phyloP scores from a whole-genome alignment of 2,888 invertebrate species.

The Loripinus fragilis region DNA sequence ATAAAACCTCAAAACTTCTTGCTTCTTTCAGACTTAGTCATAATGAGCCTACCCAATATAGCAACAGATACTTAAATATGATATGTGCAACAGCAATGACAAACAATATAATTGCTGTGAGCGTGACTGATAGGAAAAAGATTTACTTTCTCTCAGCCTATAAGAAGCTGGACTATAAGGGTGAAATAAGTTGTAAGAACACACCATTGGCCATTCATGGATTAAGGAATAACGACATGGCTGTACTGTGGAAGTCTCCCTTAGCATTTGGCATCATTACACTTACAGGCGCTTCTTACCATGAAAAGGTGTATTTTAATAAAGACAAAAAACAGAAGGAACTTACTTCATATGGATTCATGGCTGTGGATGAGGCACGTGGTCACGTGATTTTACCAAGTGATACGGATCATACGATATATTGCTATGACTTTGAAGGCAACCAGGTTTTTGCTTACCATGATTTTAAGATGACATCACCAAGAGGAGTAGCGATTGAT shows the following conservation, averaged over 20 bases:
- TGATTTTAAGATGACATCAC: too few species aligned
- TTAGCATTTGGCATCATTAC: conserved; percentile 13
- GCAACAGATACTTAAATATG: background rate
- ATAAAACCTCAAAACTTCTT: background rate
- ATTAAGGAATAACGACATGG: background rate
- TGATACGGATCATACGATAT: too few species aligned
- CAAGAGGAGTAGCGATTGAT: too few species aligned
- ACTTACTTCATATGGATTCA: too few species aligned
- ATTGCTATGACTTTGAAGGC: too few species aligned
- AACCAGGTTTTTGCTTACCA: too few species aligned
- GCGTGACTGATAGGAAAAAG: background rate
- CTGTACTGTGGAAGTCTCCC: conserved; percentile 4
- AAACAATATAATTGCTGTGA: background rate
- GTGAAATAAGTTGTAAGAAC: background rate
- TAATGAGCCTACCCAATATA: background rate
- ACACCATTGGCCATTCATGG: background rate
- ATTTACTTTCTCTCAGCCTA: background rate
- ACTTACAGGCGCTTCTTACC: background rate
- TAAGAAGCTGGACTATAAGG: background rate
- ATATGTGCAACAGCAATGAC: background rate
- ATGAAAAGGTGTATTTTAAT: background rate
- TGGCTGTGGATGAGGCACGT: too few species aligned
- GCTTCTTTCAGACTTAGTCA: background rate
- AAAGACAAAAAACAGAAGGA: too few species aligned
- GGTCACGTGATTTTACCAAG: too few species aligned